These are phyloP conservation scores for Grammomys dolichurus DNA, from an alignment of 2,113 vertebrate genomes.

Conservation along the genomic window DNA sequence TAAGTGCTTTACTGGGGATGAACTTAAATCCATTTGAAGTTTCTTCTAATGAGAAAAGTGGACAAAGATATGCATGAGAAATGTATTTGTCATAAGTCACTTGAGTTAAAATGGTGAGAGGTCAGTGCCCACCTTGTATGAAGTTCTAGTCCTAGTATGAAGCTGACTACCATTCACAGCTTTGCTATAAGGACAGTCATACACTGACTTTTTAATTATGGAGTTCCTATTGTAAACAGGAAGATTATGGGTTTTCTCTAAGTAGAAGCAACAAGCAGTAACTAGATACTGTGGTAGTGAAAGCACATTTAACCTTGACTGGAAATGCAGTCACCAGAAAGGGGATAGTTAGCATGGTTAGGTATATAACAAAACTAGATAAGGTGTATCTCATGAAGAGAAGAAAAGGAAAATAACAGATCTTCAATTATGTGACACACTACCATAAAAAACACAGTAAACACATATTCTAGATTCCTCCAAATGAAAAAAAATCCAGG, in stretches of 20 bases:
- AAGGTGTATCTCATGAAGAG: not conserved
- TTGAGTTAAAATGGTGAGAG: conserved; percentile 11
- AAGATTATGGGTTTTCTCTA: conserved; percentile 57
- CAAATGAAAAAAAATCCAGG: conserved; percentile 40
- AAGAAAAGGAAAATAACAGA: conserved; percentile 1
- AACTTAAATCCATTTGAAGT: not conserved
- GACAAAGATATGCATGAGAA: not conserved
- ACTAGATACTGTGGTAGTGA: conserved; percentile 56
- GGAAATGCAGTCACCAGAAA: conserved; percentile 26
- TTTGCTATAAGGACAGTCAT: conserved; percentile 16
- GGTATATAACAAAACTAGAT: not conserved
- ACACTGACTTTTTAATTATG: conserved; percentile 34
- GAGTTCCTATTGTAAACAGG: conserved; percentile 56
- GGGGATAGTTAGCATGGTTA: not conserved
- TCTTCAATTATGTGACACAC: conserved; percentile 34
- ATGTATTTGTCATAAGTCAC: not conserved
- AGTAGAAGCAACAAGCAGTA: conserved; percentile 40
- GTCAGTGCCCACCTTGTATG: no score
- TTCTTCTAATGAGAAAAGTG: not conserved
- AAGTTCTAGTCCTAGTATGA: not conserved
- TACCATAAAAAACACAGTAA: not conserved
- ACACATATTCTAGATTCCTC: conserved; percentile 33
- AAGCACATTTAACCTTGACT: conserved; percentile 60
- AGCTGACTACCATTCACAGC: not conserved
- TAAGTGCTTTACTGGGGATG: not conserved